Evolutionary conservation across 2,797 vertebrate genomes (phyloP), one percentile per base, ranked within the genome.

Genomic region (Sciurus carolinensis): DNA sequence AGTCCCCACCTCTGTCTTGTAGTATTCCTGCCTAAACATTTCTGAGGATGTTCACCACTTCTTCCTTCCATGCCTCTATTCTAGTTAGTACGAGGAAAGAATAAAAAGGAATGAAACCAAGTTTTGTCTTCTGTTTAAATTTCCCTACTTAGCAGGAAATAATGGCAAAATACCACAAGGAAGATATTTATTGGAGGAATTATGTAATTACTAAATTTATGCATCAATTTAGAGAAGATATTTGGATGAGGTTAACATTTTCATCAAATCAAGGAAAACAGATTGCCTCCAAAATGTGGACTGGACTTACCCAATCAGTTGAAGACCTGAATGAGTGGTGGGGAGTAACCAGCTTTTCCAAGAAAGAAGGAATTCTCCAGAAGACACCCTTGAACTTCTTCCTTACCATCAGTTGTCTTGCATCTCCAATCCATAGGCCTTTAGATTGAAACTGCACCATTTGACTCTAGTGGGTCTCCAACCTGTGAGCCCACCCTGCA

Each of bases 241-340:
- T 94, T 79, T 36, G 24, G 36, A 69, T 89, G 59, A 92, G 15
- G 50, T 64, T 66, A 89, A 73, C 9, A 50, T 88, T 94, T 91
- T 88, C 75, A 87, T 83, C 12, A 85, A 52, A 73, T 3, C 33
- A 9, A 84, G 22, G 36, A 94, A 94, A 90, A 47, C 14, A 62
- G 13, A 50, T 88, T 57, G 30, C 15, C 12, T 11, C 83, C 6
- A 33, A 72, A 54, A 72, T 47, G 62, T 62, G n/a, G 36, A 50
- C 59, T 13, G 24, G 13, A 30, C 30, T 30, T 75, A 42, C n/a
- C 13, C 30, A 84, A 47, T 69, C 26, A 69, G 6, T 36, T 69
- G 42, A 81, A 87, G 7, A 9, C 0, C 24, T 66, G 33, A 81
- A 47, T 8, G 30, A 20, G 39, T 11, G 1, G 44, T 15, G 22